phyloP scores from a whole-genome alignment of 1,140 invertebrate species.

The Goniozus legneri region DNA sequence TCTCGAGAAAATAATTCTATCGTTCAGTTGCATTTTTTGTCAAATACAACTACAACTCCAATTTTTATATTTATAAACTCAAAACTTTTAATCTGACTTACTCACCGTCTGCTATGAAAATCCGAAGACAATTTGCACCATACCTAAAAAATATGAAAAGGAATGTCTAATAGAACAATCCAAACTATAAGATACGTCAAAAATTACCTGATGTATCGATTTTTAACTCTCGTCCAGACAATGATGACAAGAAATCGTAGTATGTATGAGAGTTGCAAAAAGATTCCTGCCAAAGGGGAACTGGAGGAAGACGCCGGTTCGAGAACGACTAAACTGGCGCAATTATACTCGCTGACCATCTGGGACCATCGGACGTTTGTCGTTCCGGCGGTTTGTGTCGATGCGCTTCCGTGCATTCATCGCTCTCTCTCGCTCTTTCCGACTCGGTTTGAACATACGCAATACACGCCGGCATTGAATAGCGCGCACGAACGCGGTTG shows the following conservation, averaged over 20 bases:
- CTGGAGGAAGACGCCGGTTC: background rate
- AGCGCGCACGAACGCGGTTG: constrained; percentile 10
- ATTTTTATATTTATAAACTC: no score
- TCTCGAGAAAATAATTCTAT: no score
- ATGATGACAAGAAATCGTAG: background rate
- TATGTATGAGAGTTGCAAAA: background rate
- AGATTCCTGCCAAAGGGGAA: background rate
- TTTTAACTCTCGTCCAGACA: background rate
- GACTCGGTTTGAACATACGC: constrained; percentile 7
- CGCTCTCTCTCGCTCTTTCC: background rate
- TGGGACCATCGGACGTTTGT: constrained; percentile 4
- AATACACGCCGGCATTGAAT: constrained; percentile 13
- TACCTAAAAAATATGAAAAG: no score
- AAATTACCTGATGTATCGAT: no score
- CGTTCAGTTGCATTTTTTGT: no score
- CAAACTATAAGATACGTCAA: no score
- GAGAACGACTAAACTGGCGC: background rate
- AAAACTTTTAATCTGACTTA: no score
- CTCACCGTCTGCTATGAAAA: no score
- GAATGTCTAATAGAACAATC: no score
- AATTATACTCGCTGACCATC: constrained; percentile 1
- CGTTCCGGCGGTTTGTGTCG: background rate
- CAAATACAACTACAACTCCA: no score
- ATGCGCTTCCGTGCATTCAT: background rate
- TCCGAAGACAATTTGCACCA: no score